A percentile compares a stretch with the other conserved stretches of the same genome.
Evolutionary conservation across 2,113 vertebrate species (phyloP).

Genomic region (Anseranas semipalmata): DNA sequence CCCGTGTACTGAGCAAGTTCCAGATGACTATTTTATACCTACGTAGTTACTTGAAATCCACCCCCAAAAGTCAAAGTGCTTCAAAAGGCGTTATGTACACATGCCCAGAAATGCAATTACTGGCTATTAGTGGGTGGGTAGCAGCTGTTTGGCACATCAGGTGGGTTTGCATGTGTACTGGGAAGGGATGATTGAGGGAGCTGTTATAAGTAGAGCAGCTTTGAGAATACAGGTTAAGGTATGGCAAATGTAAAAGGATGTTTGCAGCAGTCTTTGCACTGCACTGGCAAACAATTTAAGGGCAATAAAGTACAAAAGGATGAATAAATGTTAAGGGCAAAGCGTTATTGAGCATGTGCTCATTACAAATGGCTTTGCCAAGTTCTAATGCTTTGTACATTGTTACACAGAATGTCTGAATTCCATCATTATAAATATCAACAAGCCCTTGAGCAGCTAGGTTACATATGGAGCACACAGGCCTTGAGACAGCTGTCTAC

Average conservation of each 20-base stretch:
- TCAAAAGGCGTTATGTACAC: background rate
- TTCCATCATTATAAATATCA: background rate
- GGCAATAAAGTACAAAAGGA: background rate
- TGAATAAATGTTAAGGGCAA: slow-evolving; percentile 18
- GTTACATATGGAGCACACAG: background rate
- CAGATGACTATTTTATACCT: background rate
- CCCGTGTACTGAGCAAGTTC: background rate
- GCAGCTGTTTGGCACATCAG: background rate
- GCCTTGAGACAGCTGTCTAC: background rate
- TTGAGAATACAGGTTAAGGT: background rate
- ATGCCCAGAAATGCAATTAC: background rate
- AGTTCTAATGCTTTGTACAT: background rate
- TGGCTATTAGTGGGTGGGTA: background rate
- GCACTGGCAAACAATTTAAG: background rate
- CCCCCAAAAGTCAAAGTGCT: background rate
- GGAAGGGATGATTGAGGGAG: background rate
- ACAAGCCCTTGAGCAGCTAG: background rate
- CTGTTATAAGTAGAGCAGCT: background rate
- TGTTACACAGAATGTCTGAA: background rate
- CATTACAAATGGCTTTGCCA: background rate
- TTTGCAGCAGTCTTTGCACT: background rate
- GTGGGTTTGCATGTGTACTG: background rate
- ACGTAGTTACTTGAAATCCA: background rate
- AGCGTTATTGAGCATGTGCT: background rate
- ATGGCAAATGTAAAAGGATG: background rate